Base-by-base conservation (phyloP, 1,140 invertebrate species). In the Scaptodrosophila lebanonensis region DNA sequence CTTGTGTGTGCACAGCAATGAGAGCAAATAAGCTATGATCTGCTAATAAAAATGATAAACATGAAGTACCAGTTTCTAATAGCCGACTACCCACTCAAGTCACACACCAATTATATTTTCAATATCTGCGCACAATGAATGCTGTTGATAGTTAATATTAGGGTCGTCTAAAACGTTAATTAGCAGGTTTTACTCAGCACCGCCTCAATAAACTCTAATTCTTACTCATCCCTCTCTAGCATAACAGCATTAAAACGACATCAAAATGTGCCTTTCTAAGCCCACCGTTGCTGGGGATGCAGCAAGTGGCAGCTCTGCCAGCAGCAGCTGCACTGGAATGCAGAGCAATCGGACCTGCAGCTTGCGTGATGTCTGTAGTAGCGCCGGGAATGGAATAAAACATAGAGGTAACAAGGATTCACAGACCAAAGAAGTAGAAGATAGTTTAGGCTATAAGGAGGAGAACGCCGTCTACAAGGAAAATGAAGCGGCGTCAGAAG, bases 401-500 rank as follows among this genome's bases (percentile, higher is more conserved):
- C 58, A 68, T 33, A 73, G 82, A 56, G 48, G 38, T 27, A 11
- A 5, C 33, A 53, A 20, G 50, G 59, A 45, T 69, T 56, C 27
- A 64, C 58, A 58, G 18, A 63, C 35, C 60, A 62, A 61, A 49
- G 57, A 51, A 38, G 16, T 49, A 32, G 64, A 60, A 0, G 83
- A 85, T 43, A 72, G 68, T 42, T 52, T 85, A 45, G 79, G 77
- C 7, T 82, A 63, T 51, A 73, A 61, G n/a, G 77, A 85, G 40
- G 75, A 73, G 45, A 85, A 86, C 43, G 83, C 75, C 2, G 79
- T 85, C 1, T 86, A 86, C 32, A 86, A 83, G 56, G 84, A 86
- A 42, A 50, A 39, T n/a, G 17, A 9, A 27, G 6, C 8, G 17
- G 4, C 5, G 16, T 16, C 35, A 15, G 13, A 33, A 27, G 32